Conservation (phyloP, 37 sponge, comb jelly and placozoan species). For the Petrosia ficiformis region DNA sequence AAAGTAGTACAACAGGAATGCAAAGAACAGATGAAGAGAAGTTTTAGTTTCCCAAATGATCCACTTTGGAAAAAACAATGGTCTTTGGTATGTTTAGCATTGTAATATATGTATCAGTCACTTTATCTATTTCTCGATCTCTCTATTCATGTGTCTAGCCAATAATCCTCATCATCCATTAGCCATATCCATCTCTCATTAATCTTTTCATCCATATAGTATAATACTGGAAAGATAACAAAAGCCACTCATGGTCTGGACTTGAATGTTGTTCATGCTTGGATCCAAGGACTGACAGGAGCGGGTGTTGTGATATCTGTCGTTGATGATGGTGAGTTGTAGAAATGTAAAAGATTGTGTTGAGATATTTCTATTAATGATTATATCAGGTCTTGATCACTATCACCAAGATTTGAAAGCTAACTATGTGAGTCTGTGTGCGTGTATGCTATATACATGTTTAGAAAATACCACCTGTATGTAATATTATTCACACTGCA, state of each 20-base stretch:
- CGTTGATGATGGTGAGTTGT: constrained; percentile 68
- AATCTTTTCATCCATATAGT: not conserved
- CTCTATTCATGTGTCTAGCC: constrained; percentile 1
- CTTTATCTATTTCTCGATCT: not conserved
- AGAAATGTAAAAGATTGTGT: not conserved
- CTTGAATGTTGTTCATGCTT: constrained; percentile 15
- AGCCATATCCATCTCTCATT: not conserved
- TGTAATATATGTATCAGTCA: not conserved
- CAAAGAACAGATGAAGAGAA: constrained; percentile 28
- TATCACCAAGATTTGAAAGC: not conserved
- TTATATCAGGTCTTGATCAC: not conserved
- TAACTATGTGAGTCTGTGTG: constrained; percentile 29
- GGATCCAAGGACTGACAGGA: constrained; percentile 71
- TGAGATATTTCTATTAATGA: not conserved
- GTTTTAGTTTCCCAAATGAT: constrained; percentile 52
- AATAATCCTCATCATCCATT: constrained; percentile 35
- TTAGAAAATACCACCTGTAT: too few relatives aligned
- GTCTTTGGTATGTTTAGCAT: constrained; percentile 52
- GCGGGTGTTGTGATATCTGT: constrained; percentile 65
- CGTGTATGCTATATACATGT: too few relatives aligned
- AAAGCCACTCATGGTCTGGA: not conserved
- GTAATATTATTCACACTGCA: too few relatives aligned
- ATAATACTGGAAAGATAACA: not conserved
- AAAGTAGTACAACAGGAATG: constrained; percentile 5
- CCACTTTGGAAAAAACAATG: constrained; percentile 68